Evolutionary conservation across 2,888 invertebrate genomes (phyloP).

Genomic region (Pocota personata): DNA sequence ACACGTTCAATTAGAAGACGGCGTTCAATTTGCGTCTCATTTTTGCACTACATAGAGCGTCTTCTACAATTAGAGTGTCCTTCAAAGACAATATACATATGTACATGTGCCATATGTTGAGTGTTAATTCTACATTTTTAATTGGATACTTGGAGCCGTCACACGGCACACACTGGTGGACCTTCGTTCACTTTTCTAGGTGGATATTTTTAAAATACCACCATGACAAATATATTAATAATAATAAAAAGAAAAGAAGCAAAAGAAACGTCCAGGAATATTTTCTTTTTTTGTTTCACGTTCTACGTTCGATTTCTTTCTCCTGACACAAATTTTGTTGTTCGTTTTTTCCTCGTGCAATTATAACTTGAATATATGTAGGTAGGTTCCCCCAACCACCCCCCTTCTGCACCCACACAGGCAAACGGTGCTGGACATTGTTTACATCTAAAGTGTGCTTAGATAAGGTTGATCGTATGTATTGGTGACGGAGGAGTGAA

Average conservation of each 20-base stretch:
- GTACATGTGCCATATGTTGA: conserved; percentile 5
- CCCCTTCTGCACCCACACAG: conserved; percentile 6
- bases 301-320: conserved; percentile 38
- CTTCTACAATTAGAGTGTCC: conserved; percentile 66
- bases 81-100: conserved; percentile 52
- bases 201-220: conserved; percentile 19
- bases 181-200: conserved; percentile 12
- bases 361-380: conserved; percentile 22
- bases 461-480: conserved; percentile 32
- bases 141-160: conserved; percentile 44
- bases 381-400: not conserved
- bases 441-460: conserved; percentile 53
- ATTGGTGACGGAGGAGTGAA: conserved; percentile 15
- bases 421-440: conserved; percentile 33
- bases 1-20: conserved; percentile 59
- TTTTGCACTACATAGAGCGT: conserved; percentile 20
- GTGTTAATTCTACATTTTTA: conserved; percentile 42
- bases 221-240: conserved; percentile 20
- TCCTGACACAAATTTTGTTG: conserved; percentile 45
- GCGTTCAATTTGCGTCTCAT: conserved; percentile 49
- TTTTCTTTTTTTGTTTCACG: not conserved
- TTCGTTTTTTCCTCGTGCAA: conserved; percentile 23
- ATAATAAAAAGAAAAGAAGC: conserved; percentile 1
- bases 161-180: conserved; percentile 5
- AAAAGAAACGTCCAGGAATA: not conserved